Evolutionary conservation across 1,140 invertebrate species (phyloP).

Genomic region (Tetragonula clypearis): DNA sequence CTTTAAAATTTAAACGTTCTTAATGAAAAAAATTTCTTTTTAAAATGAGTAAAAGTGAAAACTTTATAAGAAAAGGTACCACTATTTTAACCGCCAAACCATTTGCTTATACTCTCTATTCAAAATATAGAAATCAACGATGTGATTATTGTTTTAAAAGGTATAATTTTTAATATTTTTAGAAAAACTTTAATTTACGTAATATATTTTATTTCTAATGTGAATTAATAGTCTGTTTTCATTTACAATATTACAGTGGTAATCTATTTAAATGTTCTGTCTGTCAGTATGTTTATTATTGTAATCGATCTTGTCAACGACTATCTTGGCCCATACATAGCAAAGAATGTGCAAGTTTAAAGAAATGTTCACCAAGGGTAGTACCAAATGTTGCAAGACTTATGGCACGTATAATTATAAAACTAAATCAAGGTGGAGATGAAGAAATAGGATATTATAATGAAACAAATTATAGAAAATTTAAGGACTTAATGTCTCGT

Average conservation of each 20-base stretch:
- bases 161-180: conserved; percentile 73
- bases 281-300: conserved; percentile 92
- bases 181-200: conserved; percentile 23
- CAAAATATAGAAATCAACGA: conserved; percentile 81
- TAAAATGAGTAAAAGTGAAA: conserved; percentile 54
- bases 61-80: conserved; percentile 78
- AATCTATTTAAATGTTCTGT: conserved; percentile 88
- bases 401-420: conserved; percentile 88
- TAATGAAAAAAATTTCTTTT: conserved; percentile 10
- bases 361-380: conserved; percentile 84
- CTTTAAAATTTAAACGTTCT: conserved; percentile 17
- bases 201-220: conserved; percentile 30
- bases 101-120: conserved; percentile 84
- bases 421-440: conserved; percentile 86
- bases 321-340: conserved; percentile 90
- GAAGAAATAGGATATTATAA: conserved; percentile 86
- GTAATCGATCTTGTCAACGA: conserved; percentile 88
- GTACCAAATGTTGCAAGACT: conserved; percentile 89
- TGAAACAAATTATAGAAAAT: conserved; percentile 86
- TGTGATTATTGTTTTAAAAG: conserved; percentile 86
- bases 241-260: conserved; percentile 78
- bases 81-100: conserved; percentile 83
- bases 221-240: conserved; percentile 22
- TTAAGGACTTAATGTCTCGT: conserved; percentile 94
- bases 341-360: conserved; percentile 88